Percentiles rank a stretch among this genome's conserved stretches.
Evolutionary conservation across 1,140 invertebrate genomes (phyloP).

Genomic region (Delia radicum): DNA sequence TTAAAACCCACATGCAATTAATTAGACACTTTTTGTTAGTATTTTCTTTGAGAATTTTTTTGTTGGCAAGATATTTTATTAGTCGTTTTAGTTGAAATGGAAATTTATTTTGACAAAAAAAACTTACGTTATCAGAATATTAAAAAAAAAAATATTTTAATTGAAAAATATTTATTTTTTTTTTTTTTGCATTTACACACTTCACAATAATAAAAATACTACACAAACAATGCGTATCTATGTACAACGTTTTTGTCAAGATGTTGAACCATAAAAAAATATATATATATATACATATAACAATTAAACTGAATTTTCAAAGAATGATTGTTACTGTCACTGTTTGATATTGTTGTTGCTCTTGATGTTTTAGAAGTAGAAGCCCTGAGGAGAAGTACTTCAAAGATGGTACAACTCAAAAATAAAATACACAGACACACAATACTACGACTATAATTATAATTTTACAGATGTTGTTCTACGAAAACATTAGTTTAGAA

Average conservation of each 20-base stretch:
- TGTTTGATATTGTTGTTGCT: neutral
- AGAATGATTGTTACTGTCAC: too few species aligned
- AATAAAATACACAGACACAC: neutral
- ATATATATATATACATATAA: too few species aligned
- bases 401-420: neutral
- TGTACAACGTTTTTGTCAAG: too few species aligned
- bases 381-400: neutral
- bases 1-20: constrained; percentile 1
- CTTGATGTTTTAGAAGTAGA: neutral
- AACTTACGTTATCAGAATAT: neutral
- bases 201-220: too few species aligned
- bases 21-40: neutral
- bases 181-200: too few species aligned
- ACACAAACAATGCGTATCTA: too few species aligned
- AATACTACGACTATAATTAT: too few species aligned
- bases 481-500: neutral
- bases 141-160: neutral
- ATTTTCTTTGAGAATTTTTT: too few species aligned
- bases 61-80: too few species aligned
- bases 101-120: too few species aligned
- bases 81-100: neutral
- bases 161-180: neutral
- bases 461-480: neutral
- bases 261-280: too few species aligned
- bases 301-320: too few species aligned